Evolutionary conservation across 1,140 invertebrate genomes (phyloP).

Genomic region (Eueides isabella): DNA sequence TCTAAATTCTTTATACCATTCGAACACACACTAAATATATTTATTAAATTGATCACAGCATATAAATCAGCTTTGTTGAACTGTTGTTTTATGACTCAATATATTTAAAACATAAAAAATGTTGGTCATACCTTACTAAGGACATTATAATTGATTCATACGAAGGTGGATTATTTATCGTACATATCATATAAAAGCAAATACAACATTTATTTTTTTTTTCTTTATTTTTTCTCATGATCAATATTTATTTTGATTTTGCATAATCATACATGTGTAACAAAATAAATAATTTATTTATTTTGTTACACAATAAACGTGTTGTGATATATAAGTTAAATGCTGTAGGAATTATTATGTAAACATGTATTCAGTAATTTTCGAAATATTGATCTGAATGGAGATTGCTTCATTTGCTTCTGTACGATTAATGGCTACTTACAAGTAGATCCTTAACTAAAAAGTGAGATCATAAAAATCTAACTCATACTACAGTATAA

Average conservation of each 20-base stretch:
- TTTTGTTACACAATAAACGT: too few species aligned
- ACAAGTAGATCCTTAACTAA: not conserved
- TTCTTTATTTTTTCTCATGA: too few species aligned
- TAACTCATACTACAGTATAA: slow-evolving; percentile 5
- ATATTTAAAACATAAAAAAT: slow-evolving; percentile 8
- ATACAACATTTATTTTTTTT: too few species aligned
- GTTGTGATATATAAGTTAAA: too few species aligned
- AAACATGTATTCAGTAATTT: not conserved
- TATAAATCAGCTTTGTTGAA: slow-evolving; percentile 27
- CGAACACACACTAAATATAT: slow-evolving; percentile 16
- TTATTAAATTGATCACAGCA: slow-evolving; percentile 32
- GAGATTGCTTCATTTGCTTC: not conserved
- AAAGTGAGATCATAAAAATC: slow-evolving; percentile 12
- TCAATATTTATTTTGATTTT: too few species aligned
- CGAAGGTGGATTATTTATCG: not conserved
- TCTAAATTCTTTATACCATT: too few species aligned
- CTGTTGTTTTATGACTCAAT: slow-evolving; percentile 12
- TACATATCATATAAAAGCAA: not conserved
- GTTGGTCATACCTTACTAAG: slow-evolving; percentile 10
- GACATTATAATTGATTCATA: not conserved
- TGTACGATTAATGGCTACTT: not conserved
- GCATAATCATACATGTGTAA: too few species aligned
- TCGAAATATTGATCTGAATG: not conserved
- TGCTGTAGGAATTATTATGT: too few species aligned
- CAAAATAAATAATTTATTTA: too few species aligned